These are phyloP conservation scores for Phylloscopus trochilus DNA, from an alignment of 2,113 vertebrate species.

Conservation along the genomic window DNA sequence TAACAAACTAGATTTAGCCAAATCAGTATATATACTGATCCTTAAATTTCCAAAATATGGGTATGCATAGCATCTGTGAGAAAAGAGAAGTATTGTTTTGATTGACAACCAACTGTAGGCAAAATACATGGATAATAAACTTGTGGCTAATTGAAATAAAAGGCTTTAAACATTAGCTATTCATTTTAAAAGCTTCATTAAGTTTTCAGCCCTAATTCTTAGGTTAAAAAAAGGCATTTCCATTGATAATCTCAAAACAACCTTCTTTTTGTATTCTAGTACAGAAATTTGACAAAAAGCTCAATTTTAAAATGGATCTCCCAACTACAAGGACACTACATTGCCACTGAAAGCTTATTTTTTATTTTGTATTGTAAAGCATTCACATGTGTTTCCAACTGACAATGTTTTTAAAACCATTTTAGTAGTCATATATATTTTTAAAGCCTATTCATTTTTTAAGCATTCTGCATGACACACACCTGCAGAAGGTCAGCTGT, in stretches of 20 bases:
- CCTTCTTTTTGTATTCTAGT: neutral
- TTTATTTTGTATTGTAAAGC: neutral
- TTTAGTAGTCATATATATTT: neutral
- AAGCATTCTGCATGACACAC: neutral
- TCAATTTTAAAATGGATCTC: neutral
- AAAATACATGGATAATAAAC: neutral
- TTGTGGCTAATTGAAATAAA: neutral
- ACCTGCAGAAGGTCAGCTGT: neutral
- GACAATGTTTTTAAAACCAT: neutral
- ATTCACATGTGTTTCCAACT: neutral
- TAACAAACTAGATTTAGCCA: constrained; percentile 60
- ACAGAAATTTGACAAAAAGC: neutral
- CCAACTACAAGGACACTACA: neutral
- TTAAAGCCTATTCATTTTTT: neutral
- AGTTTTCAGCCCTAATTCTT: constrained; percentile 6
- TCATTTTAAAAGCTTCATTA: neutral
- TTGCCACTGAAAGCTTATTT: neutral
- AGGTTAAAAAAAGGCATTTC: neutral
- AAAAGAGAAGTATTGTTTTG: neutral
- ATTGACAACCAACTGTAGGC: neutral
- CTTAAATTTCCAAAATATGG: constrained; percentile 56
- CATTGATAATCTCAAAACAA: neutral
- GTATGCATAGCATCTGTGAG: constrained; percentile 52
- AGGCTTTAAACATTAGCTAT: neutral
- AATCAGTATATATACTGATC: constrained; percentile 19